A percentile compares a stretch with the other conserved stretches of the same genome.
These are phyloP conservation scores for Trachelipus rathkii DNA, from an alignment of 1,140 invertebrate species.

Conservation along the genomic window DNA sequence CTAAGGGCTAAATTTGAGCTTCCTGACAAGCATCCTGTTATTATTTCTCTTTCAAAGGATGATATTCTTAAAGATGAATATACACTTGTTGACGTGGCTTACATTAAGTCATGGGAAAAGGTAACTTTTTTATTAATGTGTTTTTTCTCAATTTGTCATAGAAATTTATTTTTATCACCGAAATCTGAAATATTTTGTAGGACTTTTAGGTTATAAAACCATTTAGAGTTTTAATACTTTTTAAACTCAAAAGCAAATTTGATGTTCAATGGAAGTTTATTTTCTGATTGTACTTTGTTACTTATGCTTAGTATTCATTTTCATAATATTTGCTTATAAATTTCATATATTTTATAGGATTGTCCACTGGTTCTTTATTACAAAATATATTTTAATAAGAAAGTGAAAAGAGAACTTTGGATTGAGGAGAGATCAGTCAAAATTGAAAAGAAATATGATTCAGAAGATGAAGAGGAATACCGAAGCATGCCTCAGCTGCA, in stretches of 20 bases:
- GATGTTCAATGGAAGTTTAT: too few relatives aligned
- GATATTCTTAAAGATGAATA: conserved; percentile 54
- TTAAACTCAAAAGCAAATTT: too few relatives aligned
- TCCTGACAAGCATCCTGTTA: conserved; percentile 34
- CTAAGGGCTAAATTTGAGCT: conserved; percentile 52
- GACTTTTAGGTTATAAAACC: too few relatives aligned
- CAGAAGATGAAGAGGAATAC: not conserved
- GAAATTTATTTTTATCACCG: too few relatives aligned
- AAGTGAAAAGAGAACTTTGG: not conserved
- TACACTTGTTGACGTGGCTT: conserved; percentile 73
- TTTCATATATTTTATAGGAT: not conserved
- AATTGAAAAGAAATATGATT: not conserved
- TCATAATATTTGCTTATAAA: too few relatives aligned
- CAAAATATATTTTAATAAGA: not conserved
- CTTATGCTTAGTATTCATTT: too few relatives aligned
- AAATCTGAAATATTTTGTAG: too few relatives aligned
- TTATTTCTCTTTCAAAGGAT: conserved; percentile 26
- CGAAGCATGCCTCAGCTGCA: not conserved
- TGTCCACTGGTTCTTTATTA: not conserved
- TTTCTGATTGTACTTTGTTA: too few relatives aligned
- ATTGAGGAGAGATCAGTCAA: not conserved
- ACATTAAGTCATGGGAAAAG: conserved; percentile 72
- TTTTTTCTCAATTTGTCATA: too few relatives aligned
- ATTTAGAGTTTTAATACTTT: too few relatives aligned
- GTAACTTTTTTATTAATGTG: conserved; percentile 51